Percentiles rank a stretch among this genome's conserved stretches.
Conservation (phyloP, 2,113 vertebrate genomes). For the Lagopus muta region DNA sequence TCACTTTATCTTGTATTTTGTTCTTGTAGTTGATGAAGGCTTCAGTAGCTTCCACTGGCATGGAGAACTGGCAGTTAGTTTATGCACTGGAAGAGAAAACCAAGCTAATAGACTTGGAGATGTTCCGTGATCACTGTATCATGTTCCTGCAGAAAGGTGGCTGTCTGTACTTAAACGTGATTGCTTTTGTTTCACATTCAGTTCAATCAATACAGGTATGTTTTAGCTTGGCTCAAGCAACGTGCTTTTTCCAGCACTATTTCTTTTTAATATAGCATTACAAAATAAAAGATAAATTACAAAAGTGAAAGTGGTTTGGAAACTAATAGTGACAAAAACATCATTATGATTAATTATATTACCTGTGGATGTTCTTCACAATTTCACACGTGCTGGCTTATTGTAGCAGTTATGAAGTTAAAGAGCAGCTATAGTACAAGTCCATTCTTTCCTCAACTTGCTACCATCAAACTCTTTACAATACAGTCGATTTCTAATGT, state of each 20-base stretch:
- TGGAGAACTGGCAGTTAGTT: slow-evolving; percentile 85
- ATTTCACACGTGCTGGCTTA: background rate
- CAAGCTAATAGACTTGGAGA: slow-evolving; percentile 90
- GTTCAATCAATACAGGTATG: slow-evolving; percentile 84
- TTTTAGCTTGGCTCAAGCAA: background rate
- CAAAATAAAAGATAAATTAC: background rate
- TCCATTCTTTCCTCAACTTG: background rate
- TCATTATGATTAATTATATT: background rate
- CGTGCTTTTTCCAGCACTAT: background rate
- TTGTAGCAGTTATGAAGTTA: background rate
- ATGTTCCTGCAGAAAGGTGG: slow-evolving; percentile 78
- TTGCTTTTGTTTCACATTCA: slow-evolving; percentile 79
- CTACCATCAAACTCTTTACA: background rate
- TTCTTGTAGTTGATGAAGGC: slow-evolving; percentile 85
- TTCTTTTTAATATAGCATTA: background rate
- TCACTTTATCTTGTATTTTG: background rate
- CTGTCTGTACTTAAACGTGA: slow-evolving; percentile 81
- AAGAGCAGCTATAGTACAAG: background rate
- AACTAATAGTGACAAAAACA: background rate
- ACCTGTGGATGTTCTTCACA: background rate
- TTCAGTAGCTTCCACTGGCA: slow-evolving; percentile 76
- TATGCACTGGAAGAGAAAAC: slow-evolving; percentile 79
- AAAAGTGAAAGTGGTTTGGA: background rate
- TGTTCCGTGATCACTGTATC: slow-evolving; percentile 87
- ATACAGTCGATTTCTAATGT: background rate